Evolutionary conservation across 2,888 invertebrate genomes (phyloP), one percentile per base, ranked within the genome.

Genomic region (Nephrotoma flavescens): DNA sequence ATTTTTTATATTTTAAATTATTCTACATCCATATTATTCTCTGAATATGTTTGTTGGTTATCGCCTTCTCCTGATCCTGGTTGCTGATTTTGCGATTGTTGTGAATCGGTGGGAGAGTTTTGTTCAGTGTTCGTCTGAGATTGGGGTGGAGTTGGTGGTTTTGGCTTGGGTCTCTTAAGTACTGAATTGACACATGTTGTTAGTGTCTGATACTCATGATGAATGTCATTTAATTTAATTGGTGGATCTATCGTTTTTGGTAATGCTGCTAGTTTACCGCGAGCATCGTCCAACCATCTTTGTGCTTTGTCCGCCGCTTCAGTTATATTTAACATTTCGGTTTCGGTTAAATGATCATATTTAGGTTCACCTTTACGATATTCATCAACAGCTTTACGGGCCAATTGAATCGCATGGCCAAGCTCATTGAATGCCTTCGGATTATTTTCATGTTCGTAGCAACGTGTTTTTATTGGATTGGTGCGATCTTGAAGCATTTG

Each of bases 131-230:
- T 71, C 42, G 41, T 45, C n/a, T 47, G 11, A 15, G 92, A 91
- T 89, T 93, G 93, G 71, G 94, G 94, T 85, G 94, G 94, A 1
- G 93, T 92, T 83, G 94, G 93, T 15, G 94, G 94, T 91, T 97
- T 97, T 6, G 98, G 98, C 91, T 97, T 97, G 86, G 97, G 96
- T 91, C 97, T 97, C 91, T 96, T 97, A 88, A 98, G 92, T 88
- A 98, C 95, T 6, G 97, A 96, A 89, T 93, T 94, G 83, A 95
- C 94, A 85, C 90, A 90, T 83, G 90, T 88, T 85, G 89, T 90
- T 31, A 91, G 89, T 45, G 89, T 96, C 92, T 95, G 94, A 92
- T 95, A 94, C 91, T 97, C 96, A 88, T 95, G 94, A 87, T 95
- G 94, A 89, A 98, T 96, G 90, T 97, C 96, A 86, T 95, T 94